Evolutionary conservation across 2,888 invertebrate genomes (phyloP).

Genomic region (Piscicola geometra): DNA sequence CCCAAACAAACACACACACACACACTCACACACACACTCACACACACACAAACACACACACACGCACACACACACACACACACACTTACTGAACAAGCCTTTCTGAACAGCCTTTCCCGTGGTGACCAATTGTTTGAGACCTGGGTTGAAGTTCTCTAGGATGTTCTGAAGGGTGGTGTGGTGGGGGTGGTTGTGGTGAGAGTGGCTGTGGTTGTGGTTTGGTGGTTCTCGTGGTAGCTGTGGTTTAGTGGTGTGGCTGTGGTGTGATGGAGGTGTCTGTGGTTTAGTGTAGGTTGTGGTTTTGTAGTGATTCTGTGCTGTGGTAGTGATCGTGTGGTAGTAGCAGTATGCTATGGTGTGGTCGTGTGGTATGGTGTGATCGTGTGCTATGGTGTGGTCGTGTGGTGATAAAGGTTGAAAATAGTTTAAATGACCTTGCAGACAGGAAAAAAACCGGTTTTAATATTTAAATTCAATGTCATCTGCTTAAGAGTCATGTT

Average conservation of each 20-base stretch:
- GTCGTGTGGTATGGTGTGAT: not conserved
- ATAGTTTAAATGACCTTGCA: too few relatives aligned
- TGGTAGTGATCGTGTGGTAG: too few relatives aligned
- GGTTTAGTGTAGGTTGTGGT: too few relatives aligned
- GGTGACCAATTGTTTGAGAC: constrained; percentile 84
- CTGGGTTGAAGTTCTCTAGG: constrained; percentile 91
- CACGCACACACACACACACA: not conserved
- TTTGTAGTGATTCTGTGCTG: too few relatives aligned
- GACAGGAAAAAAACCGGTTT: too few relatives aligned
- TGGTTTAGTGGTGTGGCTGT: not conserved
- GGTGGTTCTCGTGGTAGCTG: not conserved
- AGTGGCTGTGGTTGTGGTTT: not conserved
- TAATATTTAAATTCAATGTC: too few relatives aligned
- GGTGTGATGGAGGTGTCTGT: too few relatives aligned
- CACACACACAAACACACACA: constrained; percentile 11
- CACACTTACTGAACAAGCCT: constrained; percentile 78
- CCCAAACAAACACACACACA: constrained; percentile 4
- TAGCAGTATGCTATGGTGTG: not conserved
- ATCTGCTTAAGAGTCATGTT: too few relatives aligned
- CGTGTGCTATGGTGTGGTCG: not conserved
- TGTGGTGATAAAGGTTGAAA: too few relatives aligned
- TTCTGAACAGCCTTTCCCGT: constrained; percentile 90
- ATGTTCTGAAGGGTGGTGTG: constrained; percentile 66
- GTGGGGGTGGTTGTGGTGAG: not conserved
- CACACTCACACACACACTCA: constrained; percentile 9